Evolutionary conservation across 2,888 invertebrate species (phyloP).

Genomic region (Ptilodon capucinus): DNA sequence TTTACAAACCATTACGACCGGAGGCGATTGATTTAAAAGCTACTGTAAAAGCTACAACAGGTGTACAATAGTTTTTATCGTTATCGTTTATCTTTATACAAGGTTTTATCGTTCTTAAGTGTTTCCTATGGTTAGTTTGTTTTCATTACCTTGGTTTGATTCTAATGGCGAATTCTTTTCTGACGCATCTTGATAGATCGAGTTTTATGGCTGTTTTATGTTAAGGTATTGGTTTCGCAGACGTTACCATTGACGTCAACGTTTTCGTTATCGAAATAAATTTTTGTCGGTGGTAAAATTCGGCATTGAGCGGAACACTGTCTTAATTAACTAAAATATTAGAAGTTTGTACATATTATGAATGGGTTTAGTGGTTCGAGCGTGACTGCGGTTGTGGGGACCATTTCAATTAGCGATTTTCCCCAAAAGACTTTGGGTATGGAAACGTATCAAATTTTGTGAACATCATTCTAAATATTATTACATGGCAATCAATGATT

Average conservation of each 20-base stretch:
- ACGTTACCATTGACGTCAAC: conserved; percentile 1
- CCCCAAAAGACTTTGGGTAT: too few species aligned
- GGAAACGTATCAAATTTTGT: too few species aligned
- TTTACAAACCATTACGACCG: conserved; percentile 7
- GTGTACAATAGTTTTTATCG: background rate
- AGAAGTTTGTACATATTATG: background rate
- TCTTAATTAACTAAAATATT: background rate
- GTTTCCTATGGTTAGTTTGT: conserved; percentile 1
- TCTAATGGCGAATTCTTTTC: conserved; percentile 4
- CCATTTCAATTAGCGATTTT: too few species aligned
- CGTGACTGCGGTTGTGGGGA: too few species aligned
- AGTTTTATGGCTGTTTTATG: conserved; percentile 19
- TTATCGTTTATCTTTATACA: too few species aligned
- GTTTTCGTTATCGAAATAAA: background rate
- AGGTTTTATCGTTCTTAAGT: background rate
- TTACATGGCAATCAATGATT: too few species aligned
- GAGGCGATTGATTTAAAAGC: conserved; percentile 9
- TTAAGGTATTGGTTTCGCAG: conserved; percentile 10
- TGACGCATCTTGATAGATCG: conserved; percentile 6
- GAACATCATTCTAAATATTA: too few species aligned
- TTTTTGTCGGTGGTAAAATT: background rate
- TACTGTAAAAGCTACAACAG: too few species aligned
- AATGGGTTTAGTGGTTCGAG: too few species aligned
- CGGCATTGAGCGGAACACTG: background rate
- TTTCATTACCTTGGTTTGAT: conserved; percentile 4